Base-by-base conservation (phyloP, 2,888 invertebrate genomes). In the Eristalinus aeneus region DNA sequence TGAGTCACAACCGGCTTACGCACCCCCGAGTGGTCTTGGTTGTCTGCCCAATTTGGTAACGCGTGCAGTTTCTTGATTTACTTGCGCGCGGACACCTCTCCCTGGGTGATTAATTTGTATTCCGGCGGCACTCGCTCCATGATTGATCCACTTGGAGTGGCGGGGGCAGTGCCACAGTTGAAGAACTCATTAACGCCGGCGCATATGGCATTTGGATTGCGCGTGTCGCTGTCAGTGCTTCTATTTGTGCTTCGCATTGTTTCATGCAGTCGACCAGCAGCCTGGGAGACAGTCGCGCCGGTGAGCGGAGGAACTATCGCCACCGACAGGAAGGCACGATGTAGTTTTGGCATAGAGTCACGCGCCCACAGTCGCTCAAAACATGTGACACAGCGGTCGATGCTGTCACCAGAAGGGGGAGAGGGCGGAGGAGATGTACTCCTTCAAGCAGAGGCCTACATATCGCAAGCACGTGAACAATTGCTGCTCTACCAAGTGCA, bases 181-280 rank as follows among this genome's bases (percentile, higher is more conserved):
- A 86, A 81, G 88, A 87, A 84, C 83, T 88, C 86, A 88, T 88
- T 88, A 88, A 89, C 88, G 88, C 88, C 88, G 88, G 88, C 85
- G 88, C 81, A 88, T 83, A 79, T 74, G 78, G 87, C 78, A 78
- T 64, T 72, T 84, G 84, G 61, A 67, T 80, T 63, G 67, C 46
- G 64, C 71, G 31, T 34, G 75, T 23, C 60, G 56, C 53, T 74
- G 69, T 22, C 23, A 10, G 4, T 56, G 56, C 22, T 56, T 56
- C 39, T 23, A 56, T 46, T 77, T 65, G 71, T 78, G 65, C 73
- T 77, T 63, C 58, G 74, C 78, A 83, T 87, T 74, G 72, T 83
- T 65, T 39, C 78, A 81, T 75, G 69, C 58, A 68, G 36, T 54
- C 58, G 53, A 71, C 61, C 61, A 73, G 67, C 16, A 2, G 2